These are phyloP conservation scores for Brachypteracias leptosomus DNA, from an alignment of 2,113 vertebrate species.

Conservation along the genomic window DNA sequence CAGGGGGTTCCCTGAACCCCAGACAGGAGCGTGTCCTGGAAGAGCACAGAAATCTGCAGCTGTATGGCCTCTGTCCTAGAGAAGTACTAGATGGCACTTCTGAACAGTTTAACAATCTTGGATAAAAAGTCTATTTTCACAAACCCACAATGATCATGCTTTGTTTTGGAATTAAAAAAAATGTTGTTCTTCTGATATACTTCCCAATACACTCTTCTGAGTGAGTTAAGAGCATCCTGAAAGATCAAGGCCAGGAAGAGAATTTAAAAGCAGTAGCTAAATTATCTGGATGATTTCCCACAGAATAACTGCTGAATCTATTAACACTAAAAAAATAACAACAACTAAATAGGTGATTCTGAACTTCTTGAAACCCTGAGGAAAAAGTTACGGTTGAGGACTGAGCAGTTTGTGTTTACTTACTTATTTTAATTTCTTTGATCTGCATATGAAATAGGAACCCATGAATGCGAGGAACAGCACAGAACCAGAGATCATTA, in stretches of 20 bases:
- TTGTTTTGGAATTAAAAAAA: not conserved
- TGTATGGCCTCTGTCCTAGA: not conserved
- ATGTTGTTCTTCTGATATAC: not conserved
- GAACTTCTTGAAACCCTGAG: not conserved
- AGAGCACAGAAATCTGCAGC: not conserved
- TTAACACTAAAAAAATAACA: not conserved
- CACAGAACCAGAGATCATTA: slow-evolving; percentile 74
- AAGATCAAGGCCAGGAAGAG: not conserved
- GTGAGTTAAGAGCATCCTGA: not conserved
- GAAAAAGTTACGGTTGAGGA: not conserved
- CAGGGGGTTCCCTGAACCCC: not conserved
- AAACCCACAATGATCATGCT: not conserved
- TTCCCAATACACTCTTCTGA: not conserved
- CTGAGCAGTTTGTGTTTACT: not conserved
- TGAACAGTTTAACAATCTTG: not conserved
- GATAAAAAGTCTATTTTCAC: not conserved
- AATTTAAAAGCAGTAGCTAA: not conserved
- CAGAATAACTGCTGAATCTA: not conserved
- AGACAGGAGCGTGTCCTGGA: not conserved
- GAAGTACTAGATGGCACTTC: not conserved
- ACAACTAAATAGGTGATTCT: not conserved
- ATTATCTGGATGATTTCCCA: not conserved
- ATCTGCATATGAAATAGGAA: slow-evolving; percentile 68
- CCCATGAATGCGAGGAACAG: slow-evolving; percentile 76
- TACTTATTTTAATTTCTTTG: slow-evolving; percentile 57